Evolutionary conservation across 2,113 vertebrate genomes (phyloP).

Genomic region (Melanerpes aurifrons): DNA sequence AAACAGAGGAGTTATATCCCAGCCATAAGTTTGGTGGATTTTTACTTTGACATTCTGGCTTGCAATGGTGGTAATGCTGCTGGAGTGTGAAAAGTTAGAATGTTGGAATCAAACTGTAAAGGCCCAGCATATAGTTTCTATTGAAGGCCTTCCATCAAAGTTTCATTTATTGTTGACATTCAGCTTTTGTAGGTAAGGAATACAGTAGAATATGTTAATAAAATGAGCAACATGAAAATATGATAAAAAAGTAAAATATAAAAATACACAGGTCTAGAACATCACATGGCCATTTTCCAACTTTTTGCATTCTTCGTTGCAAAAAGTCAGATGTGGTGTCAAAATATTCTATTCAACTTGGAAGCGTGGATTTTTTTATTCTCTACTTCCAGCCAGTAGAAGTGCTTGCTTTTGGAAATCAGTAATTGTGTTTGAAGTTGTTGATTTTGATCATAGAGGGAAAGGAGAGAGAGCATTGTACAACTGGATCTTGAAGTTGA

Average conservation of each 20-base stretch:
- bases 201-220: neutral
- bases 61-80: neutral
- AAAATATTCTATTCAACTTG: neutral
- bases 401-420: neutral
- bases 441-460: neutral
- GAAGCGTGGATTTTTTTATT: neutral
- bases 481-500: neutral
- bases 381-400: neutral
- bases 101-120: neutral
- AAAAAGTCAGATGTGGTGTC: neutral
- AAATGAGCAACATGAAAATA: neutral
- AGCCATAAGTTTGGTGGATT: neutral
- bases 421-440: neutral
- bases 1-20: neutral
- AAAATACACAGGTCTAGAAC: neutral
- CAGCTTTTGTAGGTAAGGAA: neutral
- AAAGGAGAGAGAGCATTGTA: neutral
- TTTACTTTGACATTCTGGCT: neutral
- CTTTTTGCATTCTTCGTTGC: neutral
- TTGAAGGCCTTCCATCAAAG: neutral
- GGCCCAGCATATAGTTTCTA: neutral
- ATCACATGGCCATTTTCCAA: neutral
- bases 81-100: neutral
- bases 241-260: rapidly evolving
- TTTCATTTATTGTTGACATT: neutral